Conservation (phyloP, 2,113 vertebrate genomes). For the Zosterops borbonicus region DNA sequence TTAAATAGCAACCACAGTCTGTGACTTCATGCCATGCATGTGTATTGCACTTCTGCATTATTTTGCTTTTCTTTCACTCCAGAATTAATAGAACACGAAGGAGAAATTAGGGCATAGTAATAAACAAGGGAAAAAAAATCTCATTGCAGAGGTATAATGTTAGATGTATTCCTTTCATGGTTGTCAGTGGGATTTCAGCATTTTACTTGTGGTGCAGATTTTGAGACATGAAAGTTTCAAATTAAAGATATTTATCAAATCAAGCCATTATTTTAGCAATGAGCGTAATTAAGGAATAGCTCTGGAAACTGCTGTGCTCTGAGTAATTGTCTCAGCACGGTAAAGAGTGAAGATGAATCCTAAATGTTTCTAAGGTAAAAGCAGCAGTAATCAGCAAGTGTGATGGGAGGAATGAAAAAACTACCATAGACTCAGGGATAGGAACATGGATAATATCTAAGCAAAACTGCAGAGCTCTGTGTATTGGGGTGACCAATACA, state of each 20-base stretch:
- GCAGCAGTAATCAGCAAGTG: not conserved
- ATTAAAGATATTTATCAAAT: conserved; percentile 56
- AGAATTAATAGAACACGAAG: not conserved
- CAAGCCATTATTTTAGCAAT: conserved; percentile 17
- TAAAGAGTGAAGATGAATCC: not conserved
- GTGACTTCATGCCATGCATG: not conserved
- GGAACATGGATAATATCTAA: not conserved
- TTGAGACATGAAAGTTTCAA: not conserved
- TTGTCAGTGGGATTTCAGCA: not conserved
- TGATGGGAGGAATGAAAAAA: not conserved
- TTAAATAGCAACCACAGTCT: not conserved
- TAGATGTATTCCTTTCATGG: not conserved
- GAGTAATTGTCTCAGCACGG: not conserved
- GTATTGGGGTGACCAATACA: not conserved
- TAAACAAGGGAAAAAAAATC: not conserved
- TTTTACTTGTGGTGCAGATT: conserved; percentile 3
- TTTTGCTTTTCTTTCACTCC: not conserved
- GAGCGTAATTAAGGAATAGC: not conserved
- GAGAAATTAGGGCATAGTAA: not conserved
- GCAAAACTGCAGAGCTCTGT: fast-evolving
- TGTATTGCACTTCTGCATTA: not conserved
- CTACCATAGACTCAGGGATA: not conserved
- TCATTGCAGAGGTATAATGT: not conserved
- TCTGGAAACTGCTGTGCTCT: conserved; percentile 9
- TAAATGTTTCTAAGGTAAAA: conserved; percentile 7